Evolutionary conservation across 2,797 vertebrate species (phyloP).

Genomic region (Strix occidentalis): DNA sequence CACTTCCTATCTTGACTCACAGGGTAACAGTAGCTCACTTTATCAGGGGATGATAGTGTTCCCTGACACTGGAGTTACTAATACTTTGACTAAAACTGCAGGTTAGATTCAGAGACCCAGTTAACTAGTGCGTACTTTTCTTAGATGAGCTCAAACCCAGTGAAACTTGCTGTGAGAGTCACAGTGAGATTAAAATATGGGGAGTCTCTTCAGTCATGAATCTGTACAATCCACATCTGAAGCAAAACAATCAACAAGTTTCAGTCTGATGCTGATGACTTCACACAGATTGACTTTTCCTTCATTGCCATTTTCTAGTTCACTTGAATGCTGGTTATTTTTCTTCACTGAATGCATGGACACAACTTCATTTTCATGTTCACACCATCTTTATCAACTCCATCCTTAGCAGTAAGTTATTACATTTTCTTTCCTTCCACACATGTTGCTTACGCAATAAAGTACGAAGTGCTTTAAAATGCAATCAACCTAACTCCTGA

Average conservation of each 20-base stretch:
- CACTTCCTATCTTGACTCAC: neutral
- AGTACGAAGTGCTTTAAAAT: neutral
- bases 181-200: neutral
- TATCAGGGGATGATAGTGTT: neutral
- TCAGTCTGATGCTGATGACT: neutral
- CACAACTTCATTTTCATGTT: neutral
- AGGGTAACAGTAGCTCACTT: neutral
- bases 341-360: neutral
- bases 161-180: neutral
- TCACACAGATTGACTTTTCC: neutral
- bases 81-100: neutral
- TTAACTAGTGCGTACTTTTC: neutral
- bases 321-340: neutral
- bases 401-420: neutral
- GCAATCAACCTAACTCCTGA: neutral
- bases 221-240: neutral
- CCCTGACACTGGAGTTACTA: neutral
- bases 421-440: neutral
- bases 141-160: neutral
- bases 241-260: neutral
- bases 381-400: neutral
- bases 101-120: neutral
- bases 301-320: neutral
- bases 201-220: neutral
- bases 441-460: neutral